Evolutionary conservation across 2,888 invertebrate species (phyloP).

Genomic region (Hirtodrosophila trivittata): DNA sequence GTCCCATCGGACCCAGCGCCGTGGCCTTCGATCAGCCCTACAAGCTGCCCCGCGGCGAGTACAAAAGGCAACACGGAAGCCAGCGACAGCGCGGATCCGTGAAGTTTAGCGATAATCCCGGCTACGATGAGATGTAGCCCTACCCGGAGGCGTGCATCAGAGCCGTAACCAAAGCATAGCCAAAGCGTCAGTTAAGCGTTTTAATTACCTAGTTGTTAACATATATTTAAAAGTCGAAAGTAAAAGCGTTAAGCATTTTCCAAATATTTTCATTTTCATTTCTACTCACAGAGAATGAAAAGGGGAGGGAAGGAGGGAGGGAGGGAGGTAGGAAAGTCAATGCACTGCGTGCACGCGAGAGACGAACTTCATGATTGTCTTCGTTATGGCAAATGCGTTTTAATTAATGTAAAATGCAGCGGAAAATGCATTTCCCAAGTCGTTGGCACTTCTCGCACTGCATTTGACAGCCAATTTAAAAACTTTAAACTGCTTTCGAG

Average conservation of each 20-base stretch:
- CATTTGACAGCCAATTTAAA: conserved; percentile 75
- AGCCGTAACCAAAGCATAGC: conserved; percentile 68
- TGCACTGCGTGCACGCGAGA: conserved; percentile 37
- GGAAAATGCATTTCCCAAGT: conserved; percentile 48
- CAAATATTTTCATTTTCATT: conserved; percentile 21
- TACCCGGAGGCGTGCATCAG: not conserved
- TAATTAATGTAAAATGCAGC: conserved; percentile 22
- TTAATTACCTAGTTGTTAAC: conserved; percentile 56
- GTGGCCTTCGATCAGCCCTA: conserved; percentile 68
- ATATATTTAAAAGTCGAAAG: conserved; percentile 44
- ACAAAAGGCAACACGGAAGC: conserved; percentile 57
- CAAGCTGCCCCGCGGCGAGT: conserved; percentile 37
- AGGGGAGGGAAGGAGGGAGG: not conserved
- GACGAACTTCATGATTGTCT: conserved; percentile 40
- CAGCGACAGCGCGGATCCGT: conserved; percentile 74
- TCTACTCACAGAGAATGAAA: too few relatives aligned
- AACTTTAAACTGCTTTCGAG: conserved; percentile 65
- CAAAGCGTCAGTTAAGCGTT: conserved; percentile 57
- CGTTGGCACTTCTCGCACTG: conserved; percentile 54
- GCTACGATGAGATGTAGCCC: conserved; percentile 58
- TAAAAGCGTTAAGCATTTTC: conserved; percentile 37
- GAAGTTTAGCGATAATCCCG: conserved; percentile 77
- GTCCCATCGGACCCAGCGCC: conserved; percentile 70
- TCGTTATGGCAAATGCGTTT: conserved; percentile 50
- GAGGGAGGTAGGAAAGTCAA: not conserved